A percentile compares a stretch with the other conserved stretches of the same genome.
These are phyloP conservation scores for Tupiocoris notatus DNA, from an alignment of 2,888 invertebrate genomes.

Conservation along the genomic window DNA sequence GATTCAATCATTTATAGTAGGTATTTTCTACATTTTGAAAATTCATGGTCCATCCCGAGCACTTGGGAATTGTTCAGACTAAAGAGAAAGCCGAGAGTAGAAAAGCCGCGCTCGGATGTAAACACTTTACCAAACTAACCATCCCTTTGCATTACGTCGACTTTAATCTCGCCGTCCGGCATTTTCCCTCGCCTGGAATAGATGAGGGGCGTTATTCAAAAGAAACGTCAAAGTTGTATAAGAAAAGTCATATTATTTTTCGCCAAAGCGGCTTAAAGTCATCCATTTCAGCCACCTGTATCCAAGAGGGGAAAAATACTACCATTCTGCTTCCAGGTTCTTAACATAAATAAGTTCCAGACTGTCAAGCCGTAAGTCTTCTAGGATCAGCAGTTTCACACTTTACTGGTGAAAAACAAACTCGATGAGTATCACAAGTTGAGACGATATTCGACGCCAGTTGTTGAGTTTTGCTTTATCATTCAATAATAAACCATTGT, in stretches of 20 bases:
- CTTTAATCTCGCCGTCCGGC: slow-evolving; percentile 18
- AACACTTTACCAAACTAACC: slow-evolving; percentile 3
- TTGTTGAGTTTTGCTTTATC: too few species aligned
- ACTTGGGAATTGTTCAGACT: not conserved
- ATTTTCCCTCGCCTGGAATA: not conserved
- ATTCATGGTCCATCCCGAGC: too few species aligned
- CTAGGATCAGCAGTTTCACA: slow-evolving; percentile 32
- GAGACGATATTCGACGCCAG: too few species aligned
- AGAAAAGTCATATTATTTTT: slow-evolving; percentile 40
- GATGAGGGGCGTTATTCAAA: not conserved
- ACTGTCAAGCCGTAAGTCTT: slow-evolving; percentile 28
- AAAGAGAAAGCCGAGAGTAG: not conserved
- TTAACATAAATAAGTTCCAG: slow-evolving; percentile 32
- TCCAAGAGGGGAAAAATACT: not conserved
- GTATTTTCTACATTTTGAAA: too few species aligned
- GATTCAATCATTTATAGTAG: too few species aligned
- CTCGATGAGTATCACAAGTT: too few species aligned
- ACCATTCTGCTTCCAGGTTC: slow-evolving; percentile 18
- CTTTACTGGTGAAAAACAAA: too few species aligned
- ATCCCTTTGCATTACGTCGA: slow-evolving; percentile 31
- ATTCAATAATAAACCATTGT: too few species aligned
- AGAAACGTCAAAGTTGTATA: slow-evolving; percentile 2
- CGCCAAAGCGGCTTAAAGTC: slow-evolving; percentile 36
- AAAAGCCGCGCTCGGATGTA: not conserved
- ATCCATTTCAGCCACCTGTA: slow-evolving; percentile 33